A percentile compares a stretch with the other conserved stretches of the same genome.
phyloP scores from a whole-genome alignment of 2,113 vertebrate genomes.

The Trinectes maculatus region DNA sequence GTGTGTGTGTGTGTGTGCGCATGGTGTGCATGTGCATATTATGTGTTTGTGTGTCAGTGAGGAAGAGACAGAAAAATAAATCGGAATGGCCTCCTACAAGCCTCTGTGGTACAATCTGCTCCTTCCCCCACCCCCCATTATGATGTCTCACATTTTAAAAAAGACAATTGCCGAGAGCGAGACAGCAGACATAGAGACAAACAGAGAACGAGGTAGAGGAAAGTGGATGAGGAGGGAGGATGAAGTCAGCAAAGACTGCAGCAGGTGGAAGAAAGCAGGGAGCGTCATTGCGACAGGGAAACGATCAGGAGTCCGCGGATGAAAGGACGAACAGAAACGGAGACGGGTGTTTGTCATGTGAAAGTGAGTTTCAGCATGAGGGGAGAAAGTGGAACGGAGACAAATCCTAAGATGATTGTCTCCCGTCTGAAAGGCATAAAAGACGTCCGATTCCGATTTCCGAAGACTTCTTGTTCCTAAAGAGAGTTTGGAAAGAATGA shows the following conservation, averaged over 20 bases:
- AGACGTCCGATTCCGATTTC: too few species aligned
- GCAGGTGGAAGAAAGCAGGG: constrained; percentile 4
- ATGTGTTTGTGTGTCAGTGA: background rate
- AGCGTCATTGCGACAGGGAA: background rate
- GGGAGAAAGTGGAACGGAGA: constrained; percentile 5
- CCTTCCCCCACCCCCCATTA: constrained; percentile 6
- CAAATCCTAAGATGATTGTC: constrained; percentile 35
- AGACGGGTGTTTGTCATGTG: constrained; percentile 45
- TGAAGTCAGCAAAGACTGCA: constrained; percentile 12
- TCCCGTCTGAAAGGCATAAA: constrained; percentile 20
- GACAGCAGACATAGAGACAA: background rate
- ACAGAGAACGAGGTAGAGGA: background rate
- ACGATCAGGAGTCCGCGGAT: constrained; percentile 20
- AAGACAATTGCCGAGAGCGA: constrained; percentile 6
- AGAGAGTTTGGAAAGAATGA: constrained; percentile 22
- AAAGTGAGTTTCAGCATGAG: constrained; percentile 34
- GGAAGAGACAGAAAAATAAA: background rate
- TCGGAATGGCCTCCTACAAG: background rate
- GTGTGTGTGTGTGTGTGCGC: background rate
- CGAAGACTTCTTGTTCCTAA: constrained; percentile 13
- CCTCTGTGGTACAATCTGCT: background rate
- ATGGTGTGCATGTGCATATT: too few species aligned
- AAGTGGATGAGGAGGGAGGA: background rate
- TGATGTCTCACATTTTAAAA: constrained; percentile 19
- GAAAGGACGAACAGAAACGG: constrained; percentile 37